These are phyloP conservation scores for Corvus moneduloides DNA, from an alignment of 2,113 vertebrate species.

Conservation along the genomic window DNA sequence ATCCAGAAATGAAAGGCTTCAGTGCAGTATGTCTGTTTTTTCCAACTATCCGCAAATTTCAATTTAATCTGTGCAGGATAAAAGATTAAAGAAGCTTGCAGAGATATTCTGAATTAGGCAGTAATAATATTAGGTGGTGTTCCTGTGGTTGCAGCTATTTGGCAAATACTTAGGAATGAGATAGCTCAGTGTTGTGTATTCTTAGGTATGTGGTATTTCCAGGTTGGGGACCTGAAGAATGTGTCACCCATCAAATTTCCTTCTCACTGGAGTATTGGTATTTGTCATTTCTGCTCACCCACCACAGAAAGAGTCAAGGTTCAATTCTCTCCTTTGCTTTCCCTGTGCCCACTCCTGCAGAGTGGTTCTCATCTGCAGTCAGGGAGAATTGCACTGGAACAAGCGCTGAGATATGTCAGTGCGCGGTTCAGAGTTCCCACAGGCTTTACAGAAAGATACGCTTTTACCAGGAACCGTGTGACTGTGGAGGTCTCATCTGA, in stretches of 20 bases:
- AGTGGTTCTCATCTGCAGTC: neutral
- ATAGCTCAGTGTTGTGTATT: neutral
- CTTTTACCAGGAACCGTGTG: neutral
- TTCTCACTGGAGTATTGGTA: neutral
- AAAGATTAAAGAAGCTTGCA: neutral
- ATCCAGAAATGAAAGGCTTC: neutral
- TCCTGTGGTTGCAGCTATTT: neutral
- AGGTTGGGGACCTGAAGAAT: neutral
- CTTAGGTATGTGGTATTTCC: neutral
- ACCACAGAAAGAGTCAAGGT: neutral
- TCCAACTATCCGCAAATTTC: neutral
- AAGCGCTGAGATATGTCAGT: neutral
- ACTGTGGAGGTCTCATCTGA: neutral
- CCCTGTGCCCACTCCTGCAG: neutral
- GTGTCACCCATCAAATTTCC: neutral
- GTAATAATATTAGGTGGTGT: neutral
- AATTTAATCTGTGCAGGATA: neutral
- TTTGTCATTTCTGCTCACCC: neutral
- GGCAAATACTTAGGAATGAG: neutral
- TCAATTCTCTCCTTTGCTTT: rapidly evolving
- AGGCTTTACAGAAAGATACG: neutral
- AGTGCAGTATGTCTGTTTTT: neutral
- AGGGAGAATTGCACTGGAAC: neutral
- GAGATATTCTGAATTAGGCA: neutral
- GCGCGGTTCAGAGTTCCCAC: neutral